Percentiles rank a stretch among this genome's conserved stretches.
Conservation (phyloP, 2,797 vertebrate genomes). For the Trichosurus vulpecula region DNA sequence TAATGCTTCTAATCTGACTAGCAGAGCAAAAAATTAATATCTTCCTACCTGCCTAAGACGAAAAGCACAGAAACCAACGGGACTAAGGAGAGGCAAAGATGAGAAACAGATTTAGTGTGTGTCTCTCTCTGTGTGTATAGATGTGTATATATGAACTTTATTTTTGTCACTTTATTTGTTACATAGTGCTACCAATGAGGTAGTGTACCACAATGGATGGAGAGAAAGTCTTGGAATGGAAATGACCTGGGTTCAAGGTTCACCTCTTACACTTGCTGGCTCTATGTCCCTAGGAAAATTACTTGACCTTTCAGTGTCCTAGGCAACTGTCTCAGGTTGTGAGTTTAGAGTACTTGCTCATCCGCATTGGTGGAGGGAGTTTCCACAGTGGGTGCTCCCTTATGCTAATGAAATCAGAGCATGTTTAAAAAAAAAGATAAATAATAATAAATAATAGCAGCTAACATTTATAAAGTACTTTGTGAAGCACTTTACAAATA, state of each 20-base stretch:
- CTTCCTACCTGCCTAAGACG: constrained; percentile 79
- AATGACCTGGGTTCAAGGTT: not conserved
- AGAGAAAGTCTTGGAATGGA: not conserved
- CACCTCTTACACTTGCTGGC: not conserved
- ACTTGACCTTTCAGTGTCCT: not conserved
- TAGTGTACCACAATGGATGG: not conserved
- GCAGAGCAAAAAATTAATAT: constrained; percentile 89
- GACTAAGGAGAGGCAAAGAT: constrained; percentile 76
- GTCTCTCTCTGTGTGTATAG: constrained; percentile 52
- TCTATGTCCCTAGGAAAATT: not conserved
- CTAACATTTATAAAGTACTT: not conserved
- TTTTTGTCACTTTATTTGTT: constrained; percentile 60
- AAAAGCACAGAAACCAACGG: constrained; percentile 76
- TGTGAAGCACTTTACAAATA: not conserved
- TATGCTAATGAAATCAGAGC: not conserved
- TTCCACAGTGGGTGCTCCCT: not conserved
- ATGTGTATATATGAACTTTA: constrained; percentile 38
- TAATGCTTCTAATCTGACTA: constrained; percentile 88
- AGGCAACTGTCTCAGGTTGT: not conserved
- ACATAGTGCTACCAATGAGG: not conserved
- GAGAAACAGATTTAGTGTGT: constrained; percentile 63
- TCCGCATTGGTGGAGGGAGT: not conserved
- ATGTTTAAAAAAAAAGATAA: not conserved
- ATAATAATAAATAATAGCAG: not conserved
- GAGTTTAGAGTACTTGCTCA: not conserved